Evolutionary conservation across 2,888 invertebrate genomes (phyloP).

Genomic region (Diarsia dahlii): DNA sequence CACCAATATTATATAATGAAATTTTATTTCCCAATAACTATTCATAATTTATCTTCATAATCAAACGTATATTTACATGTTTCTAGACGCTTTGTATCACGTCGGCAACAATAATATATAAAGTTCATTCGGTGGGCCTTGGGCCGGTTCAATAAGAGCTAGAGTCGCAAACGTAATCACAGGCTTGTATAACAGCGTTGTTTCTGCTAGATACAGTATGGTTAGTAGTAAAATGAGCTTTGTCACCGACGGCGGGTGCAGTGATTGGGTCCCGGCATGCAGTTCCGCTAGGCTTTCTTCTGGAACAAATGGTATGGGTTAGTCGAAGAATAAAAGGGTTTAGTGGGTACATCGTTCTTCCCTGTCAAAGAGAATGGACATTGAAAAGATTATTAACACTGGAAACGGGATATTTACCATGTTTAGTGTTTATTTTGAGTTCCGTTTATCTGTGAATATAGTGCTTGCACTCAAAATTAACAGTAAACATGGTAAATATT

Average conservation of each 20-base stretch:
- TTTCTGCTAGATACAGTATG: constrained; percentile 72
- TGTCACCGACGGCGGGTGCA: constrained; percentile 74
- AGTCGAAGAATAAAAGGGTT: constrained; percentile 52
- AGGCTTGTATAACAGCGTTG: constrained; percentile 71
- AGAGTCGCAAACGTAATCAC: constrained; percentile 76
- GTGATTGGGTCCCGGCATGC: constrained; percentile 80
- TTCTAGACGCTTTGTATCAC: constrained; percentile 79
- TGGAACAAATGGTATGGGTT: constrained; percentile 83
- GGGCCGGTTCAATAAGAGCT: constrained; percentile 70
- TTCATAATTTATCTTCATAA: constrained; percentile 76
- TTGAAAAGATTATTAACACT: no score
- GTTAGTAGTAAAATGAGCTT: constrained; percentile 73
- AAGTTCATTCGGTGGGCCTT: constrained; percentile 72
- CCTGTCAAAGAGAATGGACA: no score
- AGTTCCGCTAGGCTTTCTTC: constrained; percentile 89
- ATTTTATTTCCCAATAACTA: constrained; percentile 88
- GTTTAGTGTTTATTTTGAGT: no score
- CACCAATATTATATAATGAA: constrained; percentile 79
- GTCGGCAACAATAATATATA: constrained; percentile 82
- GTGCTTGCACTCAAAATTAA: no score
- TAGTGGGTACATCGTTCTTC: background rate
- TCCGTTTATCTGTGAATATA: no score
- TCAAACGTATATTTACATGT: constrained; percentile 73
- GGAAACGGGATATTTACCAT: no score
- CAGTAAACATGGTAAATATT: no score